These are phyloP conservation scores for Sipha maydis DNA, from an alignment of 2,888 invertebrate genomes.

Conservation along the genomic window DNA sequence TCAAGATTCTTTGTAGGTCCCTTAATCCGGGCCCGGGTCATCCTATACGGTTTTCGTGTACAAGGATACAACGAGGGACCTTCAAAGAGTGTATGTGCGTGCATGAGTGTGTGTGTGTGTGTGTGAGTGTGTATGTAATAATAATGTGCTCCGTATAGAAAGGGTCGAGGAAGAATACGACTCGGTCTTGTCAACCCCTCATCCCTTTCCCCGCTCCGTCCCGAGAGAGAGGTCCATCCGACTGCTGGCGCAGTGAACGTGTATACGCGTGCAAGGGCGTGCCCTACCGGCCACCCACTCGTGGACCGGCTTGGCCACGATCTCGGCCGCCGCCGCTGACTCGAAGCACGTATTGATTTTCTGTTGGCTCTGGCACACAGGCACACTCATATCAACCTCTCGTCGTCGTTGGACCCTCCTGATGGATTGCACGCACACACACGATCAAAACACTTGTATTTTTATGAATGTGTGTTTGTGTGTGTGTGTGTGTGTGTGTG, in stretches of 20 bases:
- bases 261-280: not conserved
- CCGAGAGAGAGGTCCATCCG: constrained; percentile 14
- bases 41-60: too few species aligned
- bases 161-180: not conserved
- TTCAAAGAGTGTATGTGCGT: too few species aligned
- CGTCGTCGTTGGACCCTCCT: constrained; percentile 32
- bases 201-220: not conserved
- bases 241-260: not conserved
- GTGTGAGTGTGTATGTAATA: too few species aligned
- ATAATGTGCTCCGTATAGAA: not conserved
- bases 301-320: not conserved
- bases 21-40: too few species aligned
- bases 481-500: too few species aligned
- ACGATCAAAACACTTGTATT: not conserved
- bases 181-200: not conserved
- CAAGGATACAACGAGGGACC: too few species aligned
- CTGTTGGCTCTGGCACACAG: not conserved
- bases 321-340: not conserved
- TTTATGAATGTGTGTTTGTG: not conserved
- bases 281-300: not conserved
- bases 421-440: constrained; percentile 19
- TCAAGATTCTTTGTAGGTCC: too few species aligned
- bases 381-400: not conserved
- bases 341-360: constrained; percentile 30
- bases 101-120: too few species aligned